Conservation (phyloP, 2,888 invertebrate species). For the Lingula anatina region DNA sequence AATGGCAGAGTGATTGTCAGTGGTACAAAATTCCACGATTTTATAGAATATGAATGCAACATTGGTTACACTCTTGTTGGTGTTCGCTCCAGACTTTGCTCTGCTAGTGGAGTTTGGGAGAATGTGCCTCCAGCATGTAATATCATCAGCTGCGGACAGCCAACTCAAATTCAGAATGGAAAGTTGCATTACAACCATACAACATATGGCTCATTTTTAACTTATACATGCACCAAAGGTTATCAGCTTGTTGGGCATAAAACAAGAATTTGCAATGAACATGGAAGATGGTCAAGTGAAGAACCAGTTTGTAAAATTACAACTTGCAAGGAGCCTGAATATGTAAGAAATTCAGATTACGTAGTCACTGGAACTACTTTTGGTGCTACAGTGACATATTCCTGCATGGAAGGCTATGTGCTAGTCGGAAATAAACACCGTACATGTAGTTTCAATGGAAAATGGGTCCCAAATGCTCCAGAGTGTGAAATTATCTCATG, state of each 20-base stretch:
- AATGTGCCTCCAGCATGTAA: conserved; percentile 20
- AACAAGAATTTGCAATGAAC: neutral
- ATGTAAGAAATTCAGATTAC: neutral
- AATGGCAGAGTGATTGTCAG: conserved; percentile 17
- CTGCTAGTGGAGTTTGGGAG: conserved; percentile 25
- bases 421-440: conserved; percentile 18
- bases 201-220: conserved; percentile 11
- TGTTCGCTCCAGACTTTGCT: conserved; percentile 24
- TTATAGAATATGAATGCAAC: conserved; percentile 29
- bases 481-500: conserved; percentile 34
- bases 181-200: conserved; percentile 6
- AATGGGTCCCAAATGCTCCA: conserved; percentile 38
- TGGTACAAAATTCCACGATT: conserved; percentile 18
- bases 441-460: conserved; percentile 32
- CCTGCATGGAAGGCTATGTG: conserved; percentile 25
- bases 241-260: neutral
- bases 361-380: conserved; percentile 11
- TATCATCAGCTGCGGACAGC: conserved; percentile 4
- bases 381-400: conserved; percentile 21
- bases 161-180: conserved; percentile 10
- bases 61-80: conserved; percentile 35
- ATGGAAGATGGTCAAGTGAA: neutral
- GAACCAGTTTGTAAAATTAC: neutral
- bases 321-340: neutral
- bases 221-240: conserved; percentile 16